Evolutionary conservation across 2,113 vertebrate genomes (phyloP), one percentile per base, ranked within the genome.

Genomic region (Abramis brama): DNA sequence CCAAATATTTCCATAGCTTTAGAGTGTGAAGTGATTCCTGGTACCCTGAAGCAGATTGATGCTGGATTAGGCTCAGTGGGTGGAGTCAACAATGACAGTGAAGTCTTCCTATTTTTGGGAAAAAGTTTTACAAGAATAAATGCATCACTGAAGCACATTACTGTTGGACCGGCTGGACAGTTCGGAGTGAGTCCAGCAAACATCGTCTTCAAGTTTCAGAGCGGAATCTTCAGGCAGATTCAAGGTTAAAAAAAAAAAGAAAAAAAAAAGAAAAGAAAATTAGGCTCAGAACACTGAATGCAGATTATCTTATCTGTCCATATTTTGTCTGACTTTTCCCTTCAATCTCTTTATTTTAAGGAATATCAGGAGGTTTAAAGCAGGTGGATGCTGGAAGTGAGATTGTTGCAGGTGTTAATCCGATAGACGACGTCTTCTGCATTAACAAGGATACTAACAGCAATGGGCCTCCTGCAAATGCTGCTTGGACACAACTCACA

Each of bases 131-230:
- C 10, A 64, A 71, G 74, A 57, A 57, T 57, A 57, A 21, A 0
- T 21, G 55, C 0, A 23, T 23, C 19, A 9, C 17, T 70, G 19
- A 70, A 70, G 19, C 66, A 90, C 23, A 75, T 89, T 79, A 84
- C 7, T 52, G 7, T 78, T 62, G 83, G 85, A 2, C 83, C 19
- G 19, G 19, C 30, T 21, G 80, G 82, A 1, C 19, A 30, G 75
- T 47, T 12, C 47, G 76, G 76, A 33, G 66, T 70, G 66, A 10
- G 33, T 70, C 13, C 66, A 36, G 0, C 30, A 36, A 70, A 70
- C 66, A 5, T 10, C 25, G 79, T 81, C 50, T 86, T 78, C 81
- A 86, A 86, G 64, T 39, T 81, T 10, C 75, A 84, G 80, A 55
- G 47, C 1, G 87, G 55, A 10, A 7, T 2, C n/a, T 86, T 70